These are phyloP conservation scores for Drosophila jambulina DNA, from an alignment of 1,140 invertebrate species.

Conservation along the genomic window DNA sequence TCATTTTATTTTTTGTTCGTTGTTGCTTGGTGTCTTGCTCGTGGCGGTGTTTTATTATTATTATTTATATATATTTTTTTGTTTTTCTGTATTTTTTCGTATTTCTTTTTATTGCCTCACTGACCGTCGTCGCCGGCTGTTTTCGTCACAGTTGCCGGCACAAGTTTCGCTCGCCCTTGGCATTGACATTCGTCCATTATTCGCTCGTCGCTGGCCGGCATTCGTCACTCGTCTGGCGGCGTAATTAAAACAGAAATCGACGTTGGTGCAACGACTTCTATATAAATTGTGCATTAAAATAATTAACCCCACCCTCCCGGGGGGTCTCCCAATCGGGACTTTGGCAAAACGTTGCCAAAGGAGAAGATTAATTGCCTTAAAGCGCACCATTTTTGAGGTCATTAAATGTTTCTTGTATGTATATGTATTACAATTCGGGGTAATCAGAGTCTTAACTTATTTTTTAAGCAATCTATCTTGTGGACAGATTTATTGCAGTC, in stretches of 20 bases:
- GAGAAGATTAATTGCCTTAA: constrained; percentile 7
- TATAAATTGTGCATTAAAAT: constrained; percentile 45
- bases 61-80: not conserved
- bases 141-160: constrained; percentile 56
- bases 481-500: not conserved
- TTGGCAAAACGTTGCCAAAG: constrained; percentile 4
- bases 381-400: not conserved
- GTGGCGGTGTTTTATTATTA: constrained; percentile 19
- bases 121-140: constrained; percentile 15
- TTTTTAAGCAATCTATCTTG: constrained; percentile 1
- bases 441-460: constrained; percentile 15
- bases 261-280: constrained; percentile 39
- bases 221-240: constrained; percentile 8
- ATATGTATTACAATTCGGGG: constrained; percentile 1
- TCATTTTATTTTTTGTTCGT: constrained; percentile 1
- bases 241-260: constrained; percentile 24
- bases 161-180: constrained; percentile 51
- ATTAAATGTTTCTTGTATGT: constrained; percentile 2
- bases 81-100: not conserved
- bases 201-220: constrained; percentile 1
- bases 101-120: constrained; percentile 45
- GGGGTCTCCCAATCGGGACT: not conserved
- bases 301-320: constrained; percentile 11
- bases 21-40: constrained; percentile 28
- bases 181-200: constrained; percentile 44